Conservation (phyloP, 2,113 vertebrate species). For the Microcebus murinus region DNA sequence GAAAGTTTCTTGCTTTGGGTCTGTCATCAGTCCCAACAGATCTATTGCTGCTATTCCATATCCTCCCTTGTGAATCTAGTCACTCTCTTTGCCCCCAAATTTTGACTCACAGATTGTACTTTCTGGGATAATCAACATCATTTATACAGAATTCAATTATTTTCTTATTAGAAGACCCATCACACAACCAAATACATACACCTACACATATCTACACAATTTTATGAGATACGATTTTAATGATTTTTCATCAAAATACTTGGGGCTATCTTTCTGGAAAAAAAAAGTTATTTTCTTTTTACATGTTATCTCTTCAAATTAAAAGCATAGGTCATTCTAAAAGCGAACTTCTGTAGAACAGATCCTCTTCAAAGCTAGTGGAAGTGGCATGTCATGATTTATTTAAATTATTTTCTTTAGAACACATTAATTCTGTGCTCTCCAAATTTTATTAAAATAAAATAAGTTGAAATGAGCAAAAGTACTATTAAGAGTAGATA, state of each 20-base stretch:
- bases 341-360: background rate
- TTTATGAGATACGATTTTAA: background rate
- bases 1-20: background rate
- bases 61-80: background rate
- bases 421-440: background rate
- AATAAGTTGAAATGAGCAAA: conserved; percentile 7
- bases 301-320: background rate
- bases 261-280: background rate
- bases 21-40: background rate
- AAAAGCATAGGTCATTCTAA: background rate
- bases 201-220: background rate
- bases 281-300: background rate
- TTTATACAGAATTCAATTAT: background rate
- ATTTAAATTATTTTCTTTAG: background rate
- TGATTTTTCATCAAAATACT: background rate
- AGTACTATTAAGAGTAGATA: background rate
- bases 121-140: background rate
- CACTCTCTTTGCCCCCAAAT: background rate
- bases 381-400: background rate
- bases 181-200: background rate
- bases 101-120: background rate
- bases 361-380: background rate
- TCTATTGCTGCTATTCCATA: background rate
- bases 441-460: conserved; percentile 46
- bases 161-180: background rate